These are phyloP conservation scores for Sitophilus oryzae DNA, from an alignment of 1,140 invertebrate species.

Conservation along the genomic window DNA sequence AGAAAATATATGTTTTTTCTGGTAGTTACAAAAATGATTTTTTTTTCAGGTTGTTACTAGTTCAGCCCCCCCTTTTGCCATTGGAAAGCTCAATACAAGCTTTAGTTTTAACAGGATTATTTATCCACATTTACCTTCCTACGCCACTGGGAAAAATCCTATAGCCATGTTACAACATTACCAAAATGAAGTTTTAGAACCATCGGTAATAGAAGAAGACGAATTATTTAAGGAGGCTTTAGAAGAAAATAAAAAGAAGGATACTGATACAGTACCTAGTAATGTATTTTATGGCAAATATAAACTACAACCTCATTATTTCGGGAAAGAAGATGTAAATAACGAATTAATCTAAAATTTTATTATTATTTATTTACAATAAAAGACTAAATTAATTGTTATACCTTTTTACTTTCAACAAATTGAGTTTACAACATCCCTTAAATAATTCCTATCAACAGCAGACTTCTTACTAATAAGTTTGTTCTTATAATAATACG, in stretches of 20 bases:
- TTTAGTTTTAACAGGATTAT: not conserved
- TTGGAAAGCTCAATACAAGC: conserved; percentile 13
- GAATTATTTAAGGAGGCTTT: conserved; percentile 14
- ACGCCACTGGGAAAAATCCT: not conserved
- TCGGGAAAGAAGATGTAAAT: not conserved
- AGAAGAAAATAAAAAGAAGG: conserved; percentile 3
- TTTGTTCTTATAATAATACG: conserved; percentile 9
- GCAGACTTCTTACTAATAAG: not conserved
- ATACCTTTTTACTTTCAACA: not conserved
- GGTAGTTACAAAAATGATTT: not conserved
- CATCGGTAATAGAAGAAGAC: conserved; percentile 5
- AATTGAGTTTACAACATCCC: not conserved
- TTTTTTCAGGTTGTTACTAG: conserved; percentile 13
- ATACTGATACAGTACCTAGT: not conserved
- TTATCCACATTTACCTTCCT: not conserved
- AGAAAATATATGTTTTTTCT: too few relatives aligned
- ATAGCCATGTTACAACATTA: conserved; percentile 1
- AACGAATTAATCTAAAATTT: not conserved
- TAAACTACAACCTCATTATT: not conserved
- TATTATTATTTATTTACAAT: not conserved
- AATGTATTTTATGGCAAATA: not conserved
- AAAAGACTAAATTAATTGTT: not conserved
- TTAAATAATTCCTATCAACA: not conserved
- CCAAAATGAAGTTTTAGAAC: not conserved
- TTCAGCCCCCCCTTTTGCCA: conserved; percentile 13